A percentile compares a stretch with the other conserved stretches of the same genome.
phyloP scores from a whole-genome alignment of 2,113 vertebrate genomes.

The Syngnathus scovelli region DNA sequence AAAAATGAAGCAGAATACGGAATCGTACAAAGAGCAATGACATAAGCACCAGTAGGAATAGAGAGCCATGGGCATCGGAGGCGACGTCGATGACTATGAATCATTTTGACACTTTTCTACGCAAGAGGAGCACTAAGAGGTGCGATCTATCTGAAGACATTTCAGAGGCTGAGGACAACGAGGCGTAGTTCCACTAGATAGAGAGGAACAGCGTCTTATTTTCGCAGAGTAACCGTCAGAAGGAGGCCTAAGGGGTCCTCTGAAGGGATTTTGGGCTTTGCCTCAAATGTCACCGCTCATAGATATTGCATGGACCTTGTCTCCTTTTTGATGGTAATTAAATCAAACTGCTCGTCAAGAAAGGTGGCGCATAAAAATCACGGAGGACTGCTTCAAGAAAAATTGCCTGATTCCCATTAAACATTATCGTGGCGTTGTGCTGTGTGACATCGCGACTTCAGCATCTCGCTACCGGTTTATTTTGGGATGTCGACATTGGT shows the following conservation, averaged over 20 bases:
- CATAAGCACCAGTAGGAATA: conserved; percentile 10
- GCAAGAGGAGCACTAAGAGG: conserved; percentile 18
- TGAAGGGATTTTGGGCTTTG: conserved; percentile 31
- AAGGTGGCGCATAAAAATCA: neutral
- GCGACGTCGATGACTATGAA: conserved; percentile 39
- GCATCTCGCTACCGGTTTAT: neutral
- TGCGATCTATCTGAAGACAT: conserved; percentile 32
- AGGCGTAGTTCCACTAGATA: conserved; percentile 30
- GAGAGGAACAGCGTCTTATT: conserved; percentile 47
- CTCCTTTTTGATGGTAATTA: conserved; percentile 57
- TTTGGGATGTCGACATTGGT: conserved; percentile 10
- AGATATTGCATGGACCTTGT: conserved; percentile 33
- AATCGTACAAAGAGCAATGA: conserved; percentile 5
- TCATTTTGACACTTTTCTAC: conserved; percentile 36
- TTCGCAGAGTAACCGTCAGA: conserved; percentile 21
- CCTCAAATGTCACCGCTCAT: conserved; percentile 59
- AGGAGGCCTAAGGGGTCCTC: conserved; percentile 25
- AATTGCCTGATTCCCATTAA: neutral
- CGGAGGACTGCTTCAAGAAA: neutral
- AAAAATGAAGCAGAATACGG: conserved; percentile 2
- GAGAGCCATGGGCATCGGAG: conserved; percentile 14
- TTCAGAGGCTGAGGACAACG: conserved; percentile 19
- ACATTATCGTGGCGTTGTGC: neutral
- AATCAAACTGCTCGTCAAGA: conserved; percentile 45
- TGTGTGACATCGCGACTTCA: neutral